phyloP scores from a whole-genome alignment of 2,888 invertebrate species.

The Drosophila helvetica region DNA sequence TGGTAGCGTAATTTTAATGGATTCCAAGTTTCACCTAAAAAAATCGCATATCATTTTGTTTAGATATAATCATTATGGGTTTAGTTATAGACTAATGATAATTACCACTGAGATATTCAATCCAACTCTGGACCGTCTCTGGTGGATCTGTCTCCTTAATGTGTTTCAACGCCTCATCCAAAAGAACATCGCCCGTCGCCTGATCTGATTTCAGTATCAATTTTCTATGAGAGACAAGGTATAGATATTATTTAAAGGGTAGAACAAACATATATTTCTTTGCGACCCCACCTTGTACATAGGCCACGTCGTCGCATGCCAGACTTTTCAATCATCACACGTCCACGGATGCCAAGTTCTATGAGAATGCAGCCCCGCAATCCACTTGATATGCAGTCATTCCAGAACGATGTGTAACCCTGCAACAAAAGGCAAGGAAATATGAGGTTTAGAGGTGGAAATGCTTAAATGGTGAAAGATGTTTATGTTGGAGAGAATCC shows the following conservation, averaged over 20 bases:
- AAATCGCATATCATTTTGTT: background rate
- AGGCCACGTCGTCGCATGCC: slow-evolving; percentile 98
- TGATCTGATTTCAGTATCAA: slow-evolving; percentile 93
- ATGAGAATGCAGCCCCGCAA: slow-evolving; percentile 99
- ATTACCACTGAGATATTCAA: slow-evolving; percentile 98
- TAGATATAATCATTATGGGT: background rate
- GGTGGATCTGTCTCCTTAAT: slow-evolving; percentile 99
- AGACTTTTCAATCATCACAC: slow-evolving; percentile 97
- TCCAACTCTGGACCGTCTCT: slow-evolving; percentile 99
- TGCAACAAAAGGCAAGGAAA: slow-evolving; percentile 82
- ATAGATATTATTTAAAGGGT: background rate
- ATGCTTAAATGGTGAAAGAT: background rate
- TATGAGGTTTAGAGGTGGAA: background rate
- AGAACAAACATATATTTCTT: background rate
- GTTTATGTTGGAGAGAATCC: background rate
- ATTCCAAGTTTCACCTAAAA: slow-evolving; percentile 98
- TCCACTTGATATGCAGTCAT: slow-evolving; percentile 99
- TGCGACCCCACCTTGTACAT: slow-evolving; percentile 89
- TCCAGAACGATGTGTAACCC: slow-evolving; percentile 99
- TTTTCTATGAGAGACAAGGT: slow-evolving; percentile 85
- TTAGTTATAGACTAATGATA: background rate
- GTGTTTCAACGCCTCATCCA: slow-evolving; percentile 97
- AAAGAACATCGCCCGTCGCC: slow-evolving; percentile 97
- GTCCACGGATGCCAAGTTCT: slow-evolving; percentile 96
- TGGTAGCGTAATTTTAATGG: slow-evolving; percentile 99